phyloP scores from a whole-genome alignment of 1,140 invertebrate genomes.

The Bursaphelenchus mucronatus region DNA sequence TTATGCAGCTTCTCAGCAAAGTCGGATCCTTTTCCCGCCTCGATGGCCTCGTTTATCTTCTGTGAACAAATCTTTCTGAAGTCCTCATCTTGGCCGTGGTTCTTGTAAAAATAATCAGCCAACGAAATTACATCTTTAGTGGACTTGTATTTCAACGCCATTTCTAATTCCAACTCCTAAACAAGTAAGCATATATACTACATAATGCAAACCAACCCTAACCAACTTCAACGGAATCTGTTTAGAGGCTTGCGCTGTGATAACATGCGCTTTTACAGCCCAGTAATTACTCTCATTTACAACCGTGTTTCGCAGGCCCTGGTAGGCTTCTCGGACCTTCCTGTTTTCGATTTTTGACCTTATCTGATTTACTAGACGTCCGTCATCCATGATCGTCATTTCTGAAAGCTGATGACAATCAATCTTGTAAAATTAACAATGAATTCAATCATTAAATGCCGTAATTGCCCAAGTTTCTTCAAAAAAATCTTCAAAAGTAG shows the following conservation, averaged over 20 bases:
- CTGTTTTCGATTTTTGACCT: conserved; percentile 1
- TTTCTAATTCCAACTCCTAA: conserved; percentile 13
- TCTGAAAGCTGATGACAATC: too few relatives aligned
- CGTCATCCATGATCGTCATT: too few relatives aligned
- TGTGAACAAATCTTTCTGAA: background rate
- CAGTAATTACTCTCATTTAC: background rate
- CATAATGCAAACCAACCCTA: background rate
- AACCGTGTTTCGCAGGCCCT: background rate
- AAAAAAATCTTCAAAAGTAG: too few relatives aligned
- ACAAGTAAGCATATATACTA: background rate
- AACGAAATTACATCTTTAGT: background rate
- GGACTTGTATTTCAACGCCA: background rate
- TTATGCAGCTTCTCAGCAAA: conserved; percentile 1
- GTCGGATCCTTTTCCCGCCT: background rate
- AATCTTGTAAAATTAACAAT: too few relatives aligned
- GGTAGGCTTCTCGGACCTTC: background rate
- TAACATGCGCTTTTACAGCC: too few relatives aligned
- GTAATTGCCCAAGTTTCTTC: too few relatives aligned
- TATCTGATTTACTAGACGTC: background rate
- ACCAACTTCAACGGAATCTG: conserved; percentile 1
- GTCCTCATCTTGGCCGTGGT: conserved; percentile 2
- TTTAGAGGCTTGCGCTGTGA: background rate
- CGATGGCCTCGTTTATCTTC: background rate
- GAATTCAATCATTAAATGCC: too few relatives aligned
- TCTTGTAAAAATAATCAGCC: background rate